A percentile compares a stretch with the other conserved stretches of the same genome.
These are phyloP conservation scores for Barypeithes pellucidus DNA, from an alignment of 2,888 invertebrate species.

Conservation along the genomic window DNA sequence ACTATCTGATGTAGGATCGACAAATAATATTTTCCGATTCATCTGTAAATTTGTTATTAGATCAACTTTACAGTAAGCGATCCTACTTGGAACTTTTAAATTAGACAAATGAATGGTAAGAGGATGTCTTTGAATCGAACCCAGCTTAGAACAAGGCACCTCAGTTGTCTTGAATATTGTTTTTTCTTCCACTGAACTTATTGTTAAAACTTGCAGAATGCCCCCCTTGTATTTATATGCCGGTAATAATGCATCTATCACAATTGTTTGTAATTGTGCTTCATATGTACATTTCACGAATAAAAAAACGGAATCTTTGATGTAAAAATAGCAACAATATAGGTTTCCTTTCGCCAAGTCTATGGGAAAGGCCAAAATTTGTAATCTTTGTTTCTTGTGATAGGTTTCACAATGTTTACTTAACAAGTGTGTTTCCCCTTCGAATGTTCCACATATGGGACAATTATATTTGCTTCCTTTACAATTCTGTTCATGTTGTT, in stretches of 20 bases:
- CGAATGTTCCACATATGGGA: neutral
- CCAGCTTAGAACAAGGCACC: neutral
- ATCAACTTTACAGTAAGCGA: neutral
- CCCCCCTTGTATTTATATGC: neutral
- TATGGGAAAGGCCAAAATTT: neutral
- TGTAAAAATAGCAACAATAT: neutral
- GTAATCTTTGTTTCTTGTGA: neutral
- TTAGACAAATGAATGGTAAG: neutral
- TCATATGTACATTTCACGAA: neutral
- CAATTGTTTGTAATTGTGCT: neutral
- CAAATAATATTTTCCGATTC: neutral
- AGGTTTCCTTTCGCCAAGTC: neutral
- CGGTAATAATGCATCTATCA: neutral
- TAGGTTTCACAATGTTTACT: neutral
- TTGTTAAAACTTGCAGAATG: neutral
- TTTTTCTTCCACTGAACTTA: constrained; percentile 3
- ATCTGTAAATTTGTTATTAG: neutral
- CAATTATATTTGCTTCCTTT: constrained; percentile 4
- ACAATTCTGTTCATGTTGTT: constrained; percentile 16
- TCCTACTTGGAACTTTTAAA: neutral
- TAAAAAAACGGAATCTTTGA: neutral
- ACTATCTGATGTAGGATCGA: neutral
- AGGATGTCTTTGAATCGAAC: too few relatives aligned
- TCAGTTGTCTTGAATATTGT: neutral
- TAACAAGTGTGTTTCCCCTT: neutral